Evolutionary conservation across 2,888 invertebrate genomes (phyloP), one percentile per base, ranked within the genome.

Genomic region (Maniola hyperantus): DNA sequence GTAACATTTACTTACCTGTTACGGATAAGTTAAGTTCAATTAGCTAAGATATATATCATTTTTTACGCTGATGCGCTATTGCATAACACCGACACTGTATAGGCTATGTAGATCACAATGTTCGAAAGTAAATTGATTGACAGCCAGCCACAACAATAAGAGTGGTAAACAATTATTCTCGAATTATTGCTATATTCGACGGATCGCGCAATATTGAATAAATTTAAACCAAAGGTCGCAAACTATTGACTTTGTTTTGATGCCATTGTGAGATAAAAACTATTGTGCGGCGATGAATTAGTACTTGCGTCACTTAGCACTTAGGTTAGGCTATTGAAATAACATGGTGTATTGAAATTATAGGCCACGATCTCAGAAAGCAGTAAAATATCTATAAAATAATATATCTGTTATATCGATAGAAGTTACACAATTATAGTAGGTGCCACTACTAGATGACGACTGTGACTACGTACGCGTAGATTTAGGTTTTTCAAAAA

Each of bases 101-200:
- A 71, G 71, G 70, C 80, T 81, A 88, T 83, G 81, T 87, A 85
- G 87, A 88, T 87, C 89, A 84, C 73, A 83, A 79, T 79, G 81
- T 83, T 87, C 79, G 83, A 87, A 85, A 87, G 85, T 81, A 82
- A 84, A 76, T 83, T 89, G 91, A 91, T 88, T 89, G 91, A 91
- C 91, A 90, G 89, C 71, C 78, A 78, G 82, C 77, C 77, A 79
- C 79, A 73, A 86, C 84, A 85, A 84, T 85, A 82, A 84, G n/a
- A n/a, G 78, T 79, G 81, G 83, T 87, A 84, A 90, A 88, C 88
- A 88, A 88, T 86, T 85, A 86, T 84, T 77, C 72, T 77, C 77
- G 77, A 81, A 86, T 85, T 87, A 88, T 87, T 87, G 83, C 87
- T 80, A 78, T 88, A 88, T 83, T 83, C 78, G 77, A 67, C 67